Evolutionary conservation across 2,113 vertebrate genomes (phyloP), one percentile per base, ranked within the genome.

Genomic region (Ramphastos sulfuratus): DNA sequence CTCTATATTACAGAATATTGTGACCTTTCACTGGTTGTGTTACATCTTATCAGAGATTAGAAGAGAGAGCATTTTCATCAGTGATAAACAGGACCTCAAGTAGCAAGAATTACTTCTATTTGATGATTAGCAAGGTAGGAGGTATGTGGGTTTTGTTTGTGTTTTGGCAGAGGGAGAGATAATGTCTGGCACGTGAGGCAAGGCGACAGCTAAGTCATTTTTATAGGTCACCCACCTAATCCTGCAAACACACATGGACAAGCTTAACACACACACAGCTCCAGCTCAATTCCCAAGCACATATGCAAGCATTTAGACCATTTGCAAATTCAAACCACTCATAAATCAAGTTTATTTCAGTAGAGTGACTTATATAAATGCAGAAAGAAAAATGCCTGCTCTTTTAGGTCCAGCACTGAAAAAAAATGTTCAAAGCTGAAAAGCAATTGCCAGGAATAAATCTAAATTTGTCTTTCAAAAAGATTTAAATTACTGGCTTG

Each of bases 321-420:
- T 91, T 79, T 85, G 33, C 63, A 93, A 95, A 95, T 91, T 72
- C 87, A 93, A 94, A 88, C 70, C 85, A 94, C 48, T 8, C 73
- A 91, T 93, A 95, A 92, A 94, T 95, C 93, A 94, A 75, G 70
- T 95, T 95, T 94, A 92, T 91, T 94, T 94, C 73, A 83, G 77
- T 24, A 55, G 10, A 85, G 70, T 88, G 85, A 86, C 88, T 93
- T 94, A 72, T 90, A 95, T 81, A 95, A 90, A 96, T 90, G 80
- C 25, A 84, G 78, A 86, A 94, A 90, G 79, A 94, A 93, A 94
- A 94, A 94, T 65, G 48, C 48, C 89, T 86, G 18, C 27, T 91
- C 61, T 84, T 74, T 85, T 70, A 82, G 71, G 65, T 58, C 72
- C 55, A 72, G 70, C 44, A 87, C n/a, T 75, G 87, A 91, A 91